Conservation (phyloP, 2,797 vertebrate genomes). For the Mycteria americana region DNA sequence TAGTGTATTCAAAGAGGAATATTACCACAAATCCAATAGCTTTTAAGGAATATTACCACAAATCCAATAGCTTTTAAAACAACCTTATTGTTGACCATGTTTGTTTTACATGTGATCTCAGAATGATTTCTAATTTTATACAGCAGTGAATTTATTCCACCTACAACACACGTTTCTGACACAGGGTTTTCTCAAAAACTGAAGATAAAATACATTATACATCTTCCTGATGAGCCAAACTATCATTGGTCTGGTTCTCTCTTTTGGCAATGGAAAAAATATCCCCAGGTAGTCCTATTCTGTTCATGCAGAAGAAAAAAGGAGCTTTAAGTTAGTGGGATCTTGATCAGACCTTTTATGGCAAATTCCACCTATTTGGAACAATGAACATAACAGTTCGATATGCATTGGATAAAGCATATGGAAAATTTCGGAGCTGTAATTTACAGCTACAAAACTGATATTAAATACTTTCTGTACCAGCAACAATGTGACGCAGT, state of each 20-base stretch:
- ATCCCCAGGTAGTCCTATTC: slow-evolving; percentile 2
- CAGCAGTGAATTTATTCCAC: slow-evolving; percentile 68
- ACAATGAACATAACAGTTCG: neutral
- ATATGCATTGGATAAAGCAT: neutral
- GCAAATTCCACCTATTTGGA: slow-evolving; percentile 4
- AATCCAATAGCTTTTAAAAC: slow-evolving; percentile 41
- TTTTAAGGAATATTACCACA: slow-evolving; percentile 41
- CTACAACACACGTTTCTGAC: slow-evolving; percentile 60
- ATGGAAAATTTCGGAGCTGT: neutral
- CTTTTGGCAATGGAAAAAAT: neutral
- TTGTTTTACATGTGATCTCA: slow-evolving; percentile 68
- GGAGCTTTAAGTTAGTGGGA: neutral
- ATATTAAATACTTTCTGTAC: slow-evolving; percentile 19
- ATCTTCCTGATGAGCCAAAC: slow-evolving; percentile 20
- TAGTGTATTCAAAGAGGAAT: slow-evolving; percentile 13
- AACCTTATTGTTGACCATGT: slow-evolving; percentile 47
- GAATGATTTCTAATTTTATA: slow-evolving; percentile 63
- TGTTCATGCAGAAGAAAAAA: neutral
- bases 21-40: slow-evolving; percentile 24
- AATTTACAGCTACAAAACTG: slow-evolving; percentile 27
- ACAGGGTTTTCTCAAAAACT: slow-evolving; percentile 62
- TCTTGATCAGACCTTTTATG: slow-evolving; percentile 12
- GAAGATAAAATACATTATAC: slow-evolving; percentile 45
- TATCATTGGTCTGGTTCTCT: neutral
- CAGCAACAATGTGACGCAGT: neutral